Evolutionary conservation across 2,888 invertebrate genomes (phyloP).

Genomic region (Tachina fera): DNA sequence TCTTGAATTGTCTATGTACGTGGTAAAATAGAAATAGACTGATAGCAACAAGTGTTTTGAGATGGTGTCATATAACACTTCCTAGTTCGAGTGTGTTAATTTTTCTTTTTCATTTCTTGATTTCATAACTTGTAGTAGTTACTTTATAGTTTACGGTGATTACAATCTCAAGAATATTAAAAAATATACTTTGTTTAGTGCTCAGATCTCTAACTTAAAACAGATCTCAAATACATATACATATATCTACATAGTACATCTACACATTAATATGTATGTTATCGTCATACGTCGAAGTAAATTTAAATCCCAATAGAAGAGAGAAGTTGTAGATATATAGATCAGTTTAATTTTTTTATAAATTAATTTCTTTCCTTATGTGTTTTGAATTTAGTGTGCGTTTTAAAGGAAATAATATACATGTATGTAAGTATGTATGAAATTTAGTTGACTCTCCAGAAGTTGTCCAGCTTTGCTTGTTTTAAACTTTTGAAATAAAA

Average conservation of each 20-base stretch:
- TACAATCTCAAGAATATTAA: slow-evolving; percentile 13
- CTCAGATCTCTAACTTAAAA: background rate
- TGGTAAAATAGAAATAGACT: slow-evolving; percentile 64
- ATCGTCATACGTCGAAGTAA: no score
- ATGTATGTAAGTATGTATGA: no score
- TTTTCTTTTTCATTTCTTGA: background rate
- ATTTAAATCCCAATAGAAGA: no score
- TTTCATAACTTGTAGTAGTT: slow-evolving; percentile 38
- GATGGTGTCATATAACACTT: slow-evolving; percentile 54
- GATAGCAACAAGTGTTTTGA: slow-evolving; percentile 49
- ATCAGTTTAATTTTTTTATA: no score
- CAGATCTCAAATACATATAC: background rate
- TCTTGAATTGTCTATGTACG: slow-evolving; percentile 57
- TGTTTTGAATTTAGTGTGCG: no score
- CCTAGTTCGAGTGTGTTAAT: slow-evolving; percentile 49
- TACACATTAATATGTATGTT: no score
- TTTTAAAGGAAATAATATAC: no score
- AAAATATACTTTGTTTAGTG: background rate
- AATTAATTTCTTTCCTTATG: no score
- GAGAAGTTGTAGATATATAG: no score
- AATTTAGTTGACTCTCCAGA: no score
- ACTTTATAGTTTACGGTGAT: slow-evolving; percentile 23
- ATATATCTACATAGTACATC: background rate
- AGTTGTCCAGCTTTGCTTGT: no score
- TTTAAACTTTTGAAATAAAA: no score